Base-by-base conservation (phyloP, 2,113 vertebrate species). In the Dascyllus trimaculatus region DNA sequence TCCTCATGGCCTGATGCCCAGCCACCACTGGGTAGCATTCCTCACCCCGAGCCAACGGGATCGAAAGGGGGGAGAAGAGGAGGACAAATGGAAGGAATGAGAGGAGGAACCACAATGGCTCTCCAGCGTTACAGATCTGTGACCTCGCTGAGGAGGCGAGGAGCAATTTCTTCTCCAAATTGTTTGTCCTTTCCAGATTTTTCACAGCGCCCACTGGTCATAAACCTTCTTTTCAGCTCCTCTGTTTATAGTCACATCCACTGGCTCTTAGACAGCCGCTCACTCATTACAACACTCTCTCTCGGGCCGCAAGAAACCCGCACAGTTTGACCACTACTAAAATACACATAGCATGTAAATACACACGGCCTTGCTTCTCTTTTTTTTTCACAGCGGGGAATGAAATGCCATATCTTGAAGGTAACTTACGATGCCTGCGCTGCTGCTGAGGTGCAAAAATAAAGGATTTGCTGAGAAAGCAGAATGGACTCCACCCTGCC, bases 11-110 rank as follows among this genome's bases (percentile, higher is more conserved):
- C 69, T 32, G 19, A 40, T 88, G 92, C 93, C 94, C 91, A 82
- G 88, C 92, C 89, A 86, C 88, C 80, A 83, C 89, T 86, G 91
- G 85, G 87, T 85, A 93, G 87, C 93, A 93, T 94, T 94, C 93
- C 86, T 84, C 62, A 75, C 73, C 72, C 73, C 53, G 87, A 90
- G 86, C 87, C 87, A 88, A 58, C 2, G 64, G 76, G 84, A 80
- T 70, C 0, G 19, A 22, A 52, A 8, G 26, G 25, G 29, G 57
- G 64, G 21, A 21, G 45, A 26, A 52, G 71, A 71, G 80, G 52
- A 53, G 76, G 76, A 80, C 71, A 74, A 85, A 86, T 80, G 72
- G 80, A 86, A 85, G 68, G 82, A 89, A 81, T 73, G 62, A 85
- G 58, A 72, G 63, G 64, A 49, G 58, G 68, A 88, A 80, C 74